Evolutionary conservation across 2,888 invertebrate genomes (phyloP).

Genomic region (Amblyteles armatorius): DNA sequence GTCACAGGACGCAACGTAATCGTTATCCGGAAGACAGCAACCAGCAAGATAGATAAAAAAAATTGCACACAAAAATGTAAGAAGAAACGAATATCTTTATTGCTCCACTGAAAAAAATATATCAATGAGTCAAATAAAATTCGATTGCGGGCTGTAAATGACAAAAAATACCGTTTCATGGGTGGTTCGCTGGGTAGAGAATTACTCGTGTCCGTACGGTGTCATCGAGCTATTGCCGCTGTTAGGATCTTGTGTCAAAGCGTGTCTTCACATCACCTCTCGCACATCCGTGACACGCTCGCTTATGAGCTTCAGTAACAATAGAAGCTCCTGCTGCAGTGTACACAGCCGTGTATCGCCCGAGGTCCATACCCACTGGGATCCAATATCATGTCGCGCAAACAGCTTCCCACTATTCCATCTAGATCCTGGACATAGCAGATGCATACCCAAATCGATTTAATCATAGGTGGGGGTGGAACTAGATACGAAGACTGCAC

Average conservation of each 20-base stretch:
- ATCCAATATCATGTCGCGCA: conserved; percentile 55
- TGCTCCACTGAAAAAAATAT: too few species aligned
- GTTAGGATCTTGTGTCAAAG: background rate
- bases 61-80: too few species aligned
- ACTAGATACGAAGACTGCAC: background rate
- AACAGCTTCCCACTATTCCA: conserved; percentile 35
- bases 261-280: conserved; percentile 10
- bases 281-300: background rate
- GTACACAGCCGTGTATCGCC: background rate
- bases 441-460: conserved; percentile 57
- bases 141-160: too few species aligned
- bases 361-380: conserved; percentile 14
- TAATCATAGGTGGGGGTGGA: background rate
- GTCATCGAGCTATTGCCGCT: background rate
- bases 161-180: background rate
- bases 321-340: background rate
- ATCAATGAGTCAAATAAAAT: too few species aligned
- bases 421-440: conserved; percentile 27
- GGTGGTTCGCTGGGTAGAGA: background rate
- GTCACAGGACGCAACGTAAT: background rate
- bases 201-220: background rate
- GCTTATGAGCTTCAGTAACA: conserved; percentile 11
- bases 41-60: too few species aligned
- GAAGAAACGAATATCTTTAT: too few species aligned
- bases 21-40: too few species aligned